Evolutionary conservation across 2,888 invertebrate genomes (phyloP).

Genomic region (Cepaea hortensis): DNA sequence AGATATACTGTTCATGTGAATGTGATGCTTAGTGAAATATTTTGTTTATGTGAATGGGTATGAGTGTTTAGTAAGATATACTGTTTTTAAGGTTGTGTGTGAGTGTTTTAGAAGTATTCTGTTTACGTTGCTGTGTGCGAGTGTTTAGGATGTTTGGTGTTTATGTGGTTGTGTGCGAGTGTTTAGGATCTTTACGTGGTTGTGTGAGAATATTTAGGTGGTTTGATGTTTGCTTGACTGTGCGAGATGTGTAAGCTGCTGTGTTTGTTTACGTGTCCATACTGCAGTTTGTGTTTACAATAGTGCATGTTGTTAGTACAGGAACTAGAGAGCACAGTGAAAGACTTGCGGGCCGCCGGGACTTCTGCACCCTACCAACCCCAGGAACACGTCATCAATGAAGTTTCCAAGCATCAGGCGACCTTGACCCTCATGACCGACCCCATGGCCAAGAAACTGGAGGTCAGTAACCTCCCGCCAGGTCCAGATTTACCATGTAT

Average conservation of each 20-base stretch:
- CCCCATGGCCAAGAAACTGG: conserved; percentile 10
- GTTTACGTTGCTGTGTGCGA: too few relatives aligned
- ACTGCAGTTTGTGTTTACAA: not conserved
- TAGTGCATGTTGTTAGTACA: conserved; percentile 9
- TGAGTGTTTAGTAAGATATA: too few relatives aligned
- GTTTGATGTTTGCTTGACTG: too few relatives aligned
- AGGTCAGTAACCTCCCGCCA: conserved; percentile 13
- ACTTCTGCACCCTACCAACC: not conserved
- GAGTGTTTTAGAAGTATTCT: too few relatives aligned
- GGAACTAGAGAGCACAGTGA: conserved; percentile 51
- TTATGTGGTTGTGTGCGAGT: too few relatives aligned
- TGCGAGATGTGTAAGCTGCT: not conserved
- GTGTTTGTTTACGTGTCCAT: not conserved
- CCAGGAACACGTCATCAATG: not conserved
- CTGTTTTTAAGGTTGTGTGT: too few relatives aligned
- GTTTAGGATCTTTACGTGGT: too few relatives aligned
- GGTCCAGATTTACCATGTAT: not conserved
- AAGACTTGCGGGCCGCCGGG: conserved; percentile 24
- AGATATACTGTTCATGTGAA: too few relatives aligned
- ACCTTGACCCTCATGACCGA: not conserved
- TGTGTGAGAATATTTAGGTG: too few relatives aligned
- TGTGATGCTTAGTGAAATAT: too few relatives aligned
- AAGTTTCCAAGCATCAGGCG: not conserved
- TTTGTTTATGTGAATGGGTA: too few relatives aligned
- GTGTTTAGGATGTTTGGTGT: too few relatives aligned